These are phyloP conservation scores for Micromys minutus DNA, from an alignment of 2,113 vertebrate genomes.

Conservation along the genomic window DNA sequence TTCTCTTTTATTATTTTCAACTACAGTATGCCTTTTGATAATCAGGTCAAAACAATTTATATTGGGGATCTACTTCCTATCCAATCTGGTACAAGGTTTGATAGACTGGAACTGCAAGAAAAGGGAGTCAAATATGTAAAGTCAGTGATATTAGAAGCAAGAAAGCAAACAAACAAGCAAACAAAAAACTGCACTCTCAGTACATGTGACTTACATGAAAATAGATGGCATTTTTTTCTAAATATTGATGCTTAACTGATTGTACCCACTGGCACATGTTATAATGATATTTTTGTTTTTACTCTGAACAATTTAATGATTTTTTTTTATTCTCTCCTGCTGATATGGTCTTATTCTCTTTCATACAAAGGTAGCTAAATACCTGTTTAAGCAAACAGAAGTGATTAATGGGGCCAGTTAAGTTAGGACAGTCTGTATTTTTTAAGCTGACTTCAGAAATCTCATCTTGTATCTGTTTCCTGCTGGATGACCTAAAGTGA, in stretches of 20 bases:
- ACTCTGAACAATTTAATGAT: slow-evolving; percentile 2
- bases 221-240: not conserved
- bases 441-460: slow-evolving; percentile 23
- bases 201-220: not conserved
- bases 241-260: not conserved
- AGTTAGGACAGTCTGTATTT: not conserved
- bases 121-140: not conserved
- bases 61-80: not conserved
- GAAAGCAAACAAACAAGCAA: not conserved
- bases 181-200: not conserved
- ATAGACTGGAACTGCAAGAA: not conserved
- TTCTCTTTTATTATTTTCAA: slow-evolving; percentile 39
- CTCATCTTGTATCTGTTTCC: not conserved
- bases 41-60: slow-evolving; percentile 26
- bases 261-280: not conserved
- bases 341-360: not conserved
- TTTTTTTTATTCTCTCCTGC: not conserved
- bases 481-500: not conserved
- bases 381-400: slow-evolving; percentile 14
- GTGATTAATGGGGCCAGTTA: not conserved
- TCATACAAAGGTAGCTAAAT: not conserved
- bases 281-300: not conserved
- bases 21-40: not conserved
- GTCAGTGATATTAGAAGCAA: not conserved
- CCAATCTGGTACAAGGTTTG: not conserved